Conservation (phyloP, 1,140 invertebrate species). For the Notospermus geniculatus region DNA sequence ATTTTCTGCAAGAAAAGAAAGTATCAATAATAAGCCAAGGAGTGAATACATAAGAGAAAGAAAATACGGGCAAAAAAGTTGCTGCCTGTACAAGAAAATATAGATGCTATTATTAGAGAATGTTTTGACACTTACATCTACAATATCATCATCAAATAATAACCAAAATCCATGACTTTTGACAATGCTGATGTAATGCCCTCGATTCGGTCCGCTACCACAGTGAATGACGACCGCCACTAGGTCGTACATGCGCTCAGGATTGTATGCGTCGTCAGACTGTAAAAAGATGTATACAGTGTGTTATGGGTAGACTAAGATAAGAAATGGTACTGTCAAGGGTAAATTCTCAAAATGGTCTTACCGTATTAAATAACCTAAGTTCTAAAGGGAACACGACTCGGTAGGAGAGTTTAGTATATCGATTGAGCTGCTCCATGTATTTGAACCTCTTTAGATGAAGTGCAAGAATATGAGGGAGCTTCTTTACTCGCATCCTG, state of each 20-base stretch:
- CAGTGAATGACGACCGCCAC: slow-evolving; percentile 99
- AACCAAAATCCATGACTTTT: slow-evolving; percentile 99
- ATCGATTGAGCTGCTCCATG: slow-evolving; percentile 96
- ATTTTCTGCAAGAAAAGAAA: slow-evolving; percentile 80
- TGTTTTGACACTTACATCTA: slow-evolving; percentile 79
- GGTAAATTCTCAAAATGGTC: slow-evolving; percentile 24
- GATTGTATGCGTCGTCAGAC: slow-evolving; percentile 97
- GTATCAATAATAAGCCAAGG: slow-evolving; percentile 12
- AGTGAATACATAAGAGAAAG: neutral
- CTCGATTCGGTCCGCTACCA: slow-evolving; percentile 96
- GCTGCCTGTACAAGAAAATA: neutral
- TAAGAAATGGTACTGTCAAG: no score
- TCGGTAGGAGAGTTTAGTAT: slow-evolving; percentile 98
- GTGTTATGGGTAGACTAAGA: no score
- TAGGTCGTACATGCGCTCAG: slow-evolving; percentile 95
- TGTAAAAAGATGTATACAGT: no score
- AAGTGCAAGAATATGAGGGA: slow-evolving; percentile 94
- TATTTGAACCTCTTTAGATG: slow-evolving; percentile 99
- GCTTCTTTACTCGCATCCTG: slow-evolving; percentile 95
- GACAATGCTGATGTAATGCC: slow-evolving; percentile 99
- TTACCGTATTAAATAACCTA: slow-evolving; percentile 95
- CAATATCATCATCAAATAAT: slow-evolving; percentile 99
- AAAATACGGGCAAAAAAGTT: no score
- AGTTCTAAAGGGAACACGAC: slow-evolving; percentile 98
- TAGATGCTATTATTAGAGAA: neutral